phyloP scores from a whole-genome alignment of 2,888 invertebrate species.

The Hirtodrosophila histrioides region DNA sequence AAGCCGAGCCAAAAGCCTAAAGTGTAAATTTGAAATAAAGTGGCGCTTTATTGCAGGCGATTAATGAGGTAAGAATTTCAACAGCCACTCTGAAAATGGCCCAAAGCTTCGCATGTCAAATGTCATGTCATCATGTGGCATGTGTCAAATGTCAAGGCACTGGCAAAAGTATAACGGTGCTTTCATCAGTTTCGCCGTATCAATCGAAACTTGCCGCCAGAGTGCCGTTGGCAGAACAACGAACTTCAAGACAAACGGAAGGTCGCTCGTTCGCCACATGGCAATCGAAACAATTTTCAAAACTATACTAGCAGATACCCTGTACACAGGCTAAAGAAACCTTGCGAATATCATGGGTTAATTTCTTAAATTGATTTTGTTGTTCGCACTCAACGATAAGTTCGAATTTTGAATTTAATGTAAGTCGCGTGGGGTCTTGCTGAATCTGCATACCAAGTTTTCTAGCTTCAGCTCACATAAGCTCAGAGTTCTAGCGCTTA shows the following conservation, averaged over 20 bases:
- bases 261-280: constrained; percentile 24
- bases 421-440: no score
- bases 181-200: constrained; percentile 49
- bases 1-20: neutral
- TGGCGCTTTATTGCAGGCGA: constrained; percentile 76
- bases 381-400: no score
- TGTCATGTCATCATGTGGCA: constrained; percentile 32
- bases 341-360: no score
- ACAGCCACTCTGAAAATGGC: constrained; percentile 13
- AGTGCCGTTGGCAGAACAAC: constrained; percentile 25
- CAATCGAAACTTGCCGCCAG: constrained; percentile 39
- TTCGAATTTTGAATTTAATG: no score
- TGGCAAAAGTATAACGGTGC: constrained; percentile 73
- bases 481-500: no score
- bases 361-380: no score
- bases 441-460: no score
- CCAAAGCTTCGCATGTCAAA: constrained; percentile 46
- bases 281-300: neutral
- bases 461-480: no score
- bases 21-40: constrained; percentile 67
- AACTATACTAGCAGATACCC: constrained; percentile 13
- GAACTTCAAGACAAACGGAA: constrained; percentile 35
- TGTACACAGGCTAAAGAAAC: neutral
- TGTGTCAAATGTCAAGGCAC: constrained; percentile 59
- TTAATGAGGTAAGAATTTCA: constrained; percentile 75